Evolutionary conservation across 2,888 invertebrate genomes (phyloP).

Genomic region (Gisinianus flammeolus): DNA sequence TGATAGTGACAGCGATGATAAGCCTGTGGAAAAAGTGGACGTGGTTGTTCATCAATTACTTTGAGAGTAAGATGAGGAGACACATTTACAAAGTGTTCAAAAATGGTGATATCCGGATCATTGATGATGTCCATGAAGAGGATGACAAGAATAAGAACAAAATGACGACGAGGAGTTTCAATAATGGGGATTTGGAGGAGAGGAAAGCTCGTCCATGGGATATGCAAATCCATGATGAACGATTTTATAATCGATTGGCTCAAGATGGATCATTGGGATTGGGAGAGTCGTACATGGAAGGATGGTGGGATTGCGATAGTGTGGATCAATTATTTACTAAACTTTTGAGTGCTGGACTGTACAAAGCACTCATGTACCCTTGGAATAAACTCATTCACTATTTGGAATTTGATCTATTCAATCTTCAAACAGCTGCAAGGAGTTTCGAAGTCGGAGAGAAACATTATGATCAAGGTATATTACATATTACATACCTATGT

Average conservation of each 20-base stretch:
- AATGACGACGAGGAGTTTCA: too few species aligned
- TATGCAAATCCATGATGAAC: slow-evolving; percentile 32
- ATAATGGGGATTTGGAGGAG: slow-evolving; percentile 34
- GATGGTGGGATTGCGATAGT: slow-evolving; percentile 40
- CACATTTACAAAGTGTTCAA: not conserved
- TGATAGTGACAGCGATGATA: slow-evolving; percentile 7
- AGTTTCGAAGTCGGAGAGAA: slow-evolving; percentile 38
- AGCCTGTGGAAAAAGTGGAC: slow-evolving; percentile 15
- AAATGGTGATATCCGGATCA: too few species aligned
- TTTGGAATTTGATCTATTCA: slow-evolving; percentile 33
- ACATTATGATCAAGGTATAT: slow-evolving; percentile 46
- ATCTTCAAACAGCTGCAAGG: slow-evolving; percentile 39
- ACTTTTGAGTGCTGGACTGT: slow-evolving; percentile 20
- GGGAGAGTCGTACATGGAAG: slow-evolving; percentile 45
- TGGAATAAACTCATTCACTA: slow-evolving; percentile 32
- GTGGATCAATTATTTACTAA: slow-evolving; percentile 36
- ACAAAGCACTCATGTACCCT: slow-evolving; percentile 22
- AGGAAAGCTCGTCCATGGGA: slow-evolving; percentile 30
- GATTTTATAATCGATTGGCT: slow-evolving; percentile 30
- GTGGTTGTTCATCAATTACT: not conserved
- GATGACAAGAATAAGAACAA: too few species aligned
- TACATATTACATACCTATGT: too few species aligned
- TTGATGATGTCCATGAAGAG: too few species aligned
- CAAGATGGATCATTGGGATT: slow-evolving; percentile 36
- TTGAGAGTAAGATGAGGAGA: not conserved